A percentile compares a stretch with the other conserved stretches of the same genome.
These are phyloP conservation scores for Anoplopoma fimbria DNA, from an alignment of 2,113 vertebrate genomes.

Conservation along the genomic window DNA sequence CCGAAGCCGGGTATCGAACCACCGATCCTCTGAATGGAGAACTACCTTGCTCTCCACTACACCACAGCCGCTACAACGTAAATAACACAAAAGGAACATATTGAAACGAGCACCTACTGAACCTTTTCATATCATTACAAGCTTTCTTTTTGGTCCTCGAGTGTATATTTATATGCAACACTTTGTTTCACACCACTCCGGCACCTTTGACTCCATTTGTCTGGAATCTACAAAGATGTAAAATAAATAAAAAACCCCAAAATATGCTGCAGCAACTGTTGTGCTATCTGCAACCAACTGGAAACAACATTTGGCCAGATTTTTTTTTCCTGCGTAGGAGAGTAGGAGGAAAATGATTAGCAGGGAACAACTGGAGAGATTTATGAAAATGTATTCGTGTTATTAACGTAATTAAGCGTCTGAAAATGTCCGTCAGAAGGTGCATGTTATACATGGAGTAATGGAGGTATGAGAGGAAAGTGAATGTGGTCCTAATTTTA, in stretches of 20 bases:
- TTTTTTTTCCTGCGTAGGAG: not conserved
- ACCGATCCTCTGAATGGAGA: too few species aligned
- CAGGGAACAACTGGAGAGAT: conserved; percentile 25
- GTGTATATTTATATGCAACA: conserved; percentile 22
- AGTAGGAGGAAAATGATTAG: not conserved
- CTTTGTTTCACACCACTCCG: conserved; percentile 14
- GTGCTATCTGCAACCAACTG: conserved; percentile 14
- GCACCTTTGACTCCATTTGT: conserved; percentile 24
- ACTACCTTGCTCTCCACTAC: too few species aligned
- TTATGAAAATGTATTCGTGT: not conserved
- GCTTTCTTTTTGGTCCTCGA: not conserved
- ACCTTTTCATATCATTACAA: not conserved
- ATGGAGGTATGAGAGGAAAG: not conserved
- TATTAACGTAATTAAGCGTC: not conserved
- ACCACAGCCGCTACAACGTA: too few species aligned
- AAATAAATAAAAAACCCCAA: conserved; percentile 13
- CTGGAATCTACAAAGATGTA: conserved; percentile 5
- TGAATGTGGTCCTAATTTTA: too few species aligned
- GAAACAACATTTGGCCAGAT: conserved; percentile 9
- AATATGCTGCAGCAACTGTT: conserved; percentile 45
- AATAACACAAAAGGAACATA: not conserved
- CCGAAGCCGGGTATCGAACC: too few species aligned
- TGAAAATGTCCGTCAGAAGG: conserved; percentile 9
- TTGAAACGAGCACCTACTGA: not conserved
- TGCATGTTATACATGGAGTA: not conserved